These are phyloP conservation scores for Melanotaenia maccullochi DNA, from an alignment of 2,797 vertebrate species.

Conservation along the genomic window DNA sequence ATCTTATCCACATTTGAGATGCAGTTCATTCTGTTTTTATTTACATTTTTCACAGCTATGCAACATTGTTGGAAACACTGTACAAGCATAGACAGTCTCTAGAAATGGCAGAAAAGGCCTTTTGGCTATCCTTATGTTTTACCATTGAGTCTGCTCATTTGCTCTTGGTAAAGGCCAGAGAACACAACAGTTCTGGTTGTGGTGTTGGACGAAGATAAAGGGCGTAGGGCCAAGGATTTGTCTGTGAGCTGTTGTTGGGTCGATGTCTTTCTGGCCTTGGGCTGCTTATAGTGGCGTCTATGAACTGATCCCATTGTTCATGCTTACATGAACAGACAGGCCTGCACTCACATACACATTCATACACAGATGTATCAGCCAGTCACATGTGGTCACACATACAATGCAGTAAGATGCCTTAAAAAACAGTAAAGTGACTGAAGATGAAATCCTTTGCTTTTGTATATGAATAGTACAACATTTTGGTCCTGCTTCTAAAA, in stretches of 20 bases:
- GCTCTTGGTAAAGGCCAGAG: constrained; percentile 68
- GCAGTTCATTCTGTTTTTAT: background rate
- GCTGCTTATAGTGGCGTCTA: constrained; percentile 71
- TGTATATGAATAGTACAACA: background rate
- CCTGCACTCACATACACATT: constrained; percentile 47
- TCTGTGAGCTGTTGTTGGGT: constrained; percentile 78
- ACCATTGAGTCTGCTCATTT: constrained; percentile 68
- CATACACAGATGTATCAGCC: constrained; percentile 23
- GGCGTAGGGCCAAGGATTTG: constrained; percentile 56
- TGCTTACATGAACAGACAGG: constrained; percentile 50
- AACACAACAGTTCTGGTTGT: constrained; percentile 51
- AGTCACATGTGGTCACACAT: constrained; percentile 47
- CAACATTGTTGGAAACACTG: background rate
- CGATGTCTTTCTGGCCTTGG: constrained; percentile 72
- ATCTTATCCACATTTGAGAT: background rate
- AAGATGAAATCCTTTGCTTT: constrained; percentile 6
- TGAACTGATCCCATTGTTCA: constrained; percentile 81
- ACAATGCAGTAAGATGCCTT: constrained; percentile 32
- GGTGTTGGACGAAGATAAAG: constrained; percentile 65
- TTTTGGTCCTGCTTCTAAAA: constrained; percentile 5
- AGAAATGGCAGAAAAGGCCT: constrained; percentile 42
- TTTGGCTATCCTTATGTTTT: constrained; percentile 60
- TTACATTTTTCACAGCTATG: background rate
- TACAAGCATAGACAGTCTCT: constrained; percentile 40
- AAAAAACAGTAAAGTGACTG: constrained; percentile 17